These are phyloP conservation scores for Protomyctophum bolini DNA, from an alignment of 2,113 vertebrate genomes.

Conservation along the genomic window DNA sequence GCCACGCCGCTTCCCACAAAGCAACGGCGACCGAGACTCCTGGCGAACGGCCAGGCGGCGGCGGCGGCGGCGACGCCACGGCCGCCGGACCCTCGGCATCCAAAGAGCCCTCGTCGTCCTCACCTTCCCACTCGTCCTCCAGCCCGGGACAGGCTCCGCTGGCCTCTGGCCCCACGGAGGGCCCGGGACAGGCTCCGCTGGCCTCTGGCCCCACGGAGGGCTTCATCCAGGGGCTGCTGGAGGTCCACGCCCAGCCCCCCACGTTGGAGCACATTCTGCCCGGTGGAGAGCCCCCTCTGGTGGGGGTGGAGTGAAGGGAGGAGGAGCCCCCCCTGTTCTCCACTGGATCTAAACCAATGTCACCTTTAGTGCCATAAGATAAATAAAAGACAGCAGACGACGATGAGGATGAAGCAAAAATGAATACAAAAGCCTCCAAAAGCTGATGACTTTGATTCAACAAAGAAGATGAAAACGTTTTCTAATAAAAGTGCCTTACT, in stretches of 20 bases:
- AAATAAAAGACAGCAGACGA: slow-evolving; percentile 22
- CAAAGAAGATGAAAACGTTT: slow-evolving; percentile 64
- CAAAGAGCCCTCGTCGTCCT: slow-evolving; percentile 33
- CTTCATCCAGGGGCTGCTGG: slow-evolving; percentile 82
- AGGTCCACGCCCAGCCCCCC: slow-evolving; percentile 77
- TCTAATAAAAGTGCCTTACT: slow-evolving; percentile 88
- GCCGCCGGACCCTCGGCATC: background rate
- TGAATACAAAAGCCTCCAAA: slow-evolving; percentile 5
- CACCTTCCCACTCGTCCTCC: slow-evolving; percentile 24
- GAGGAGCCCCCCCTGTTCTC: background rate
- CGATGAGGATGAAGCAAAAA: slow-evolving; percentile 25
- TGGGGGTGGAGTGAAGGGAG: slow-evolving; percentile 86
- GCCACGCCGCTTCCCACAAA: background rate
- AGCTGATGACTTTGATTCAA: slow-evolving; percentile 36
- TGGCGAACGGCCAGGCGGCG: background rate
- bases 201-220: slow-evolving; percentile 36
- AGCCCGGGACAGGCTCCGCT: slow-evolving; percentile 6
- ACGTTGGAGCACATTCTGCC: slow-evolving; percentile 79
- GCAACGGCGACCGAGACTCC: background rate
- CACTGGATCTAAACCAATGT: slow-evolving; percentile 12
- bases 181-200: background rate
- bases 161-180: background rate
- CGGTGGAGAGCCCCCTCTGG: slow-evolving; percentile 78
- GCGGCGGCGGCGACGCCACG: background rate
- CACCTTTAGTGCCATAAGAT: slow-evolving; percentile 71